Base-by-base conservation (phyloP, 1,140 invertebrate species). In the Lycorma delicatula region DNA sequence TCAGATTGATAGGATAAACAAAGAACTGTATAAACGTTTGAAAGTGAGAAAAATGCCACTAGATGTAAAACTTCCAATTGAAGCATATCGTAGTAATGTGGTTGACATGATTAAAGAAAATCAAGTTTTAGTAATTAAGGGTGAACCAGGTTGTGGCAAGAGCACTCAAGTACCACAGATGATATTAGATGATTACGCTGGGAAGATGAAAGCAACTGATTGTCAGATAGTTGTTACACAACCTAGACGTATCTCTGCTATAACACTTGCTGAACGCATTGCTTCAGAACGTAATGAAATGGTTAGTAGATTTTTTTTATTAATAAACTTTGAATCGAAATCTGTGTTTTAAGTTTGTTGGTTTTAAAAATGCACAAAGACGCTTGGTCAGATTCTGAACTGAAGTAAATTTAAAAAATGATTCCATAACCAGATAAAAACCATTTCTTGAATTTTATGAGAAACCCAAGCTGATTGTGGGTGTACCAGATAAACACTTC, bases 211-310 rank as follows among this genome's bases (percentile, higher is more conserved):
- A 58, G 93, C 86, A 3, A 88, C 87, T 0, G 66, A 79, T 36
- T 89, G 89, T 62, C 84, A 82, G 63, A 86, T 97, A 62, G 69
- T 93, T 47, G 89, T 94, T 54, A 95, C 93, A 1, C 92, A 97
- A 73, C 95, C 95, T 1, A 77, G 94, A 60, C 77, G 93, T 56
- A 93, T 97, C 58, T 90, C 89, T 53, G 92, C 94, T 1, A 89
- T 94, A 34, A 85, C 91, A 1, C 80, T 95, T 23, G 89, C 92
- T 11, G 81, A 86, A 66, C 78, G 92, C 70, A 87, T 95, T n/a
- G 87, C 91, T 2, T 74, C 79, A 36, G 92, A 95, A 73, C 77
- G 91, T 64, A 77, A 74, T 36, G 93, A 98, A 70, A 68, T 59
- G n/a, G 70, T 95, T 54, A 88, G 89, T 16, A 63, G 71, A 34